Base-by-base conservation (phyloP, 2,888 invertebrate species). In the Actias luna region DNA sequence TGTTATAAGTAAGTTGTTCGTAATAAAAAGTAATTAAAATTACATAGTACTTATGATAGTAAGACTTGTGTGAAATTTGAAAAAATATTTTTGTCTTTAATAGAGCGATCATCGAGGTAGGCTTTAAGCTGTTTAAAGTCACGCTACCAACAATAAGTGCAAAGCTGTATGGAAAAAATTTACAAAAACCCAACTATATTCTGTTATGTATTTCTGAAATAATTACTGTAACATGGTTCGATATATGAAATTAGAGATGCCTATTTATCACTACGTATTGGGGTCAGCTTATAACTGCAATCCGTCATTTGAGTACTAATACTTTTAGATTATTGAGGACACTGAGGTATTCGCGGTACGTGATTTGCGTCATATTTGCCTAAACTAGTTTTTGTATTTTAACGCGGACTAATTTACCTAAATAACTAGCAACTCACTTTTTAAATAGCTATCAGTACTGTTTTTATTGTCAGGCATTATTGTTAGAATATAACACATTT, bases 271-370 rank as follows among this genome's bases (percentile, higher is more conserved):
- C 16, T 29, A 29, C 29, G n/a, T n/a, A 55, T 55, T n/a, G 55
- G 16, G 55, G 55, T 5, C 55, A 29, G 4, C 10, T 29, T 29
- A 29, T 29, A 29, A 55, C 16, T 29, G n/a, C 18, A 29, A 10
- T n/a, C 46, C 18, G 46, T 46, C 22, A 46, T 46, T 22, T 46
- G 46, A 46, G 22, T 10, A 22, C 12, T 46, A 22, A 46, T 22
- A 46, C 2, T 52, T 55, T 55, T 55, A 27, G 25, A 55, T 5
- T 55, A 55, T 55, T 55, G 55, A 55, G 29, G 55, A 29, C 29
- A n/a, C 55, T n/a, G 29, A n/a, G 29, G 29, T 29, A 29, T n/a
- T 55, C 27, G 50, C 0, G 25, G 27, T 22, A 52, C 25, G 25
- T 50, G 50, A 10, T 50, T 25, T 27, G 50, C 4, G 25, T 52